These are phyloP conservation scores for Platycheirus rosarum DNA, from an alignment of 2,888 invertebrate species.

Conservation along the genomic window DNA sequence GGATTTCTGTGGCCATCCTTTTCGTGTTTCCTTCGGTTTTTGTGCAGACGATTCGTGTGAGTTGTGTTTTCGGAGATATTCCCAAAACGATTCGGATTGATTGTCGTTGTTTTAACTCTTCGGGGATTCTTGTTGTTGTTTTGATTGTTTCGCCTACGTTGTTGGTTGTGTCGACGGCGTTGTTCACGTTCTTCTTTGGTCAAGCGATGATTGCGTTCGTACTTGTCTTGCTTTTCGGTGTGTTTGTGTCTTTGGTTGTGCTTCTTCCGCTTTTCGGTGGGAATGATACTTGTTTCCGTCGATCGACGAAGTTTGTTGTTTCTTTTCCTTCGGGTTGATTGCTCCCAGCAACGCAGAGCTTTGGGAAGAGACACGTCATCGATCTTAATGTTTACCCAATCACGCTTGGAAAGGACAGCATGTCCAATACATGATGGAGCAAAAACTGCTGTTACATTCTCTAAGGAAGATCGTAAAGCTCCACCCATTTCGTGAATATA, in stretches of 20 bases:
- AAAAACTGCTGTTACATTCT: constrained; percentile 93
- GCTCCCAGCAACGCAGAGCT: constrained; percentile 95
- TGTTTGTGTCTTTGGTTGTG: constrained; percentile 76
- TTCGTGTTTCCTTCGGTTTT: constrained; percentile 75
- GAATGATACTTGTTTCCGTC: constrained; percentile 78
- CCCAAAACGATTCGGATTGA: constrained; percentile 62
- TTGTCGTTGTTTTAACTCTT: constrained; percentile 40
- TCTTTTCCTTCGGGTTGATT: constrained; percentile 82
- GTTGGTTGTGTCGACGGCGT: constrained; percentile 75
- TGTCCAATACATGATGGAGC: constrained; percentile 97
- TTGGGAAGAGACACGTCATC: constrained; percentile 92
- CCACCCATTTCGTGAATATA: constrained; percentile 95
- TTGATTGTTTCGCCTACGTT: constrained; percentile 77
- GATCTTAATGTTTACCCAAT: constrained; percentile 93
- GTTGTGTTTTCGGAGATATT: constrained; percentile 47
- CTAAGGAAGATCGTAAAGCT: constrained; percentile 90
- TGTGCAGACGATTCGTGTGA: constrained; percentile 66
- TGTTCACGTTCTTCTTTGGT: constrained; percentile 72
- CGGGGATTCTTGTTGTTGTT: constrained; percentile 75
- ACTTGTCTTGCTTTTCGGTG: constrained; percentile 49
- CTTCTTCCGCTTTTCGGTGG: constrained; percentile 69
- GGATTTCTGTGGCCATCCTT: constrained; percentile 64
- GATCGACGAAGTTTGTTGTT: constrained; percentile 77
- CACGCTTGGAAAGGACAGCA: constrained; percentile 92
- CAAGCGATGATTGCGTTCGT: constrained; percentile 45